Evolutionary conservation across 35 echinoderm and acorn worm species (phyloP).

Genomic region (Anneissia japonica): DNA sequence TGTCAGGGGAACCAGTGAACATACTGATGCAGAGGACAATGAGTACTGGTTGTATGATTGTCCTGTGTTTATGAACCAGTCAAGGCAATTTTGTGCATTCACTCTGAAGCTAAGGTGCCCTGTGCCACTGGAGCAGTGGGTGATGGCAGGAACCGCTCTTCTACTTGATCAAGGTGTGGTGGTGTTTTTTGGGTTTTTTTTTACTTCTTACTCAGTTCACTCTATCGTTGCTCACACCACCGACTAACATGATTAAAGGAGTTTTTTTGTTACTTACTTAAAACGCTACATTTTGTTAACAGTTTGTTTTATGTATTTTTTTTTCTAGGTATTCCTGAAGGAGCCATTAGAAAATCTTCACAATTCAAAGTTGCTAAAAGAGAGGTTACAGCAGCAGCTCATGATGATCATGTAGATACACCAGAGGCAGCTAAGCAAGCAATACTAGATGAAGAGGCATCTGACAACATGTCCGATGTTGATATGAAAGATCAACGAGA

Average conservation of each 20-base stretch:
- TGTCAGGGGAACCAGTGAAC: background rate
- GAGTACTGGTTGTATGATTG: conserved; percentile 31
- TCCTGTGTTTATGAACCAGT: conserved; percentile 84
- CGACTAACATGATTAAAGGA: no score
- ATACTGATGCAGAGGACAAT: conserved; percentile 7
- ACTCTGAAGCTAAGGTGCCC: conserved; percentile 63
- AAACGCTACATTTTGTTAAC: background rate
- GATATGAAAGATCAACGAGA: background rate
- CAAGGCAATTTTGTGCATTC: conserved; percentile 69
- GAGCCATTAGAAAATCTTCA: background rate
- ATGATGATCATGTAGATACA: background rate
- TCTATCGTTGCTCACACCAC: no score
- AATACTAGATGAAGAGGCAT: conserved; percentile 30
- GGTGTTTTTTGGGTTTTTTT: background rate
- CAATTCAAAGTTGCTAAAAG: background rate
- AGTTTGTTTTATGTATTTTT: background rate
- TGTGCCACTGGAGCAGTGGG: conserved; percentile 48
- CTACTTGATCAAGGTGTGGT: conserved; percentile 72
- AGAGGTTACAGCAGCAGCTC: background rate
- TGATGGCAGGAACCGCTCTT: conserved; percentile 61
- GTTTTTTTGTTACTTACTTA: no score
- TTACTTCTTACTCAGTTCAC: background rate
- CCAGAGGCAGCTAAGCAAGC: conserved; percentile 13
- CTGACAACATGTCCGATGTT: conserved; percentile 12
- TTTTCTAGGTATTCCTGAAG: background rate